A percentile compares a stretch with the other conserved stretches of the same genome.
Evolutionary conservation across 2,113 vertebrate genomes (phyloP).

Genomic region (Manacus vitellinus): DNA sequence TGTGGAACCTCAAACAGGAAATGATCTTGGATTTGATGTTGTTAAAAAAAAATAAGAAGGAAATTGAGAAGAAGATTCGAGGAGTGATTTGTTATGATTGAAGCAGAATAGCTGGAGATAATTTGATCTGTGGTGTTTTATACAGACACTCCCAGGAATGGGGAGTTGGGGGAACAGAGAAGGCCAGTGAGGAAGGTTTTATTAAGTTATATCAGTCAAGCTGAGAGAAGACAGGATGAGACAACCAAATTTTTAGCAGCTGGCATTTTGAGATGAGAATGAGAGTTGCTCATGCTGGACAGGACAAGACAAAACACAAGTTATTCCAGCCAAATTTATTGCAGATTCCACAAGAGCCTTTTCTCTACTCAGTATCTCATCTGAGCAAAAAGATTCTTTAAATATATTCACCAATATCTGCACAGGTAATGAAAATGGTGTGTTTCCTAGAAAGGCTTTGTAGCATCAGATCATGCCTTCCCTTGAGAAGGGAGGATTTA

Average conservation of each 20-base stretch:
- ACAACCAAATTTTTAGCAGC: not conserved
- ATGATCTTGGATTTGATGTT: constrained; percentile 16
- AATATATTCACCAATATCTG: not conserved
- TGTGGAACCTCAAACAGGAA: constrained; percentile 19
- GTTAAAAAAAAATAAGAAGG: constrained; percentile 8
- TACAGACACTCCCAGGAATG: not conserved
- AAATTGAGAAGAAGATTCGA: not conserved
- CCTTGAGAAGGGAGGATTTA: constrained; percentile 25
- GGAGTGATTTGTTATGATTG: not conserved
- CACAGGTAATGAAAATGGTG: not conserved
- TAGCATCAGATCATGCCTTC: not conserved
- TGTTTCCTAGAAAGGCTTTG: not conserved
- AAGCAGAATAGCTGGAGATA: constrained; percentile 2
- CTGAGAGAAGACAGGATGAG: not conserved
- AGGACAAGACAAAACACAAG: not conserved
- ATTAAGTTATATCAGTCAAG: not conserved
- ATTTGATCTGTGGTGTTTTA: not conserved
- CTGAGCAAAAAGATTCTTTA: not conserved
- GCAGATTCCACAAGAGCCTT: not conserved
- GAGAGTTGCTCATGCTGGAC: not conserved
- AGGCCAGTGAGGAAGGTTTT: not conserved
- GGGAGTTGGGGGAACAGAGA: not conserved
- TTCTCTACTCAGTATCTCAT: not conserved
- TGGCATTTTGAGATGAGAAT: not conserved
- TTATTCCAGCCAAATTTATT: not conserved